phyloP scores from a whole-genome alignment of 2,797 vertebrate genomes.

The Hypotaenidia okinawae region DNA sequence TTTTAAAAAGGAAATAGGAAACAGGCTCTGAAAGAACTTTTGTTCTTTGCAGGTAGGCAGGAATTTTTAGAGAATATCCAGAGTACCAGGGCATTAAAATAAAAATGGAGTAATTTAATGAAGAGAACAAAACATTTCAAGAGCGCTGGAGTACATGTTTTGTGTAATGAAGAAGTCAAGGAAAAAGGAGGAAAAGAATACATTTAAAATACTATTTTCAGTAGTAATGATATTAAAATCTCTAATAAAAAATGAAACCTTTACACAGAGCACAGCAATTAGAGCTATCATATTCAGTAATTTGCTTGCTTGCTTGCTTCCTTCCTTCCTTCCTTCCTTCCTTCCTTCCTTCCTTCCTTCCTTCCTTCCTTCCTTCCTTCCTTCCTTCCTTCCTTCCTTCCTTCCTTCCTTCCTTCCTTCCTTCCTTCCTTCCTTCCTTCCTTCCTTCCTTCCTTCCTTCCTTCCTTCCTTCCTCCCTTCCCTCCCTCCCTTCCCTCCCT shows the following conservation, averaged over 20 bases:
- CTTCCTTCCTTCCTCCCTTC: no score
- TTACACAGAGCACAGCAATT: background rate
- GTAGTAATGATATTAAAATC: background rate
- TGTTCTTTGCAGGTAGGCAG: background rate
- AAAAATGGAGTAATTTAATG: conserved; percentile 34
- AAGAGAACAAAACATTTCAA: conserved; percentile 51
- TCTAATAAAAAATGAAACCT: background rate
- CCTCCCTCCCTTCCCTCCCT: background rate
- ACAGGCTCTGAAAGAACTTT: background rate
- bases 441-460: no score
- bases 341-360: no score
- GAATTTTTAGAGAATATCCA: background rate
- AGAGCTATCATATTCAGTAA: background rate
- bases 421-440: no score
- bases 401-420: no score
- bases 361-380: no score
- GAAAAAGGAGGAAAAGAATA: background rate
- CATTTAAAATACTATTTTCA: conserved; percentile 12
- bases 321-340: background rate
- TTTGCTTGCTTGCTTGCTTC: background rate
- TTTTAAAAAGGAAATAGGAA: background rate
- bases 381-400: no score
- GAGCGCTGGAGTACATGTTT: background rate
- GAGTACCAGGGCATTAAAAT: conserved; percentile 31
- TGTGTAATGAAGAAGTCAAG: conserved; percentile 26